Conservation (phyloP, 30 jellyfish, hydroid and myxozoan genomes). For the Hydra vulgaris region DNA sequence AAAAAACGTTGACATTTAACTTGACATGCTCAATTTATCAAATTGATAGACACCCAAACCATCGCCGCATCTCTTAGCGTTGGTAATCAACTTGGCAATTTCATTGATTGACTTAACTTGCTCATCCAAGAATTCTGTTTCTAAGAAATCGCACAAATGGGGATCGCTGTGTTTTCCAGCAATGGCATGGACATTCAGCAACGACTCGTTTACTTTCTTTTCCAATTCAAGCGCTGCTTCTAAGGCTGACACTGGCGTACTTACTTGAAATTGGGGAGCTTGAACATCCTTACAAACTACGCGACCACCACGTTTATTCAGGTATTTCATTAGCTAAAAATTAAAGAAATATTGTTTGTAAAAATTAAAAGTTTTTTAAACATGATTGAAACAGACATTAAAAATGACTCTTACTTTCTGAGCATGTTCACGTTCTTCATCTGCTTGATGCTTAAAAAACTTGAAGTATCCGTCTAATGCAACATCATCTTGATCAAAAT, state of each 20-base stretch:
- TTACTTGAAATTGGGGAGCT: constrained; percentile 74
- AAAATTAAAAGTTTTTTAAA: too few relatives aligned
- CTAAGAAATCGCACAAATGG: constrained; percentile 82
- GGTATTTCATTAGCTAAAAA: constrained; percentile 70
- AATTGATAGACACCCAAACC: constrained; percentile 81
- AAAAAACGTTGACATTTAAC: background rate
- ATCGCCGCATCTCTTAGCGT: constrained; percentile 79
- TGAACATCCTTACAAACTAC: constrained; percentile 61
- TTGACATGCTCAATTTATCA: constrained; percentile 52
- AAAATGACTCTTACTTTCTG: constrained; percentile 57
- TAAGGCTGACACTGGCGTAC: constrained; percentile 67
- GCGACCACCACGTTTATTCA: constrained; percentile 95
- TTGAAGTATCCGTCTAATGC: constrained; percentile 63
- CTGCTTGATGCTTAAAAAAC: constrained; percentile 73
- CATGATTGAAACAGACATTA: too few relatives aligned
- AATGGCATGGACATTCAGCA: constrained; percentile 58
- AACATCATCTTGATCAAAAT: constrained; percentile 88
- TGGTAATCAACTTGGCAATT: constrained; percentile 62
- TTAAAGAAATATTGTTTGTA: background rate
- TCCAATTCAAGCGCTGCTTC: constrained; percentile 84
- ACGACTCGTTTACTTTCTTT: constrained; percentile 79
- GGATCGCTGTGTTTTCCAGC: constrained; percentile 71
- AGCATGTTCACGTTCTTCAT: constrained; percentile 95
- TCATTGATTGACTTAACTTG: constrained; percentile 93
- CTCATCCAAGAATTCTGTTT: constrained; percentile 69